Percentiles rank a stretch among this genome's conserved stretches.
These are phyloP conservation scores for Parnassius glacialis DNA, from an alignment of 2,888 invertebrate species.

Conservation along the genomic window DNA sequence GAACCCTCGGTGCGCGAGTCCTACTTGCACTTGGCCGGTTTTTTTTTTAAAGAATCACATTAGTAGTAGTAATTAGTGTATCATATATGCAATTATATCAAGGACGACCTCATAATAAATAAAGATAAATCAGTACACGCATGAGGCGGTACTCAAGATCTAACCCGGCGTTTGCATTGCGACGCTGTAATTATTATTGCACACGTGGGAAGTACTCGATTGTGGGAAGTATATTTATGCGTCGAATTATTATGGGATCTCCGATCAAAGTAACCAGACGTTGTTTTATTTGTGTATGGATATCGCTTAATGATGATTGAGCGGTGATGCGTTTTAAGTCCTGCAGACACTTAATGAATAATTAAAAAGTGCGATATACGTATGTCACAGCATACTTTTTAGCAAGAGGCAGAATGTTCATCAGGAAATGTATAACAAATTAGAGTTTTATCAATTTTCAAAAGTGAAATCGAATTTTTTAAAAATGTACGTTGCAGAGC, in stretches of 20 bases:
- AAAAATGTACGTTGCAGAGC: no score
- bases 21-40: no score
- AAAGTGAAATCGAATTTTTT: no score
- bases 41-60: no score
- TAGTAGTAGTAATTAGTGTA: not conserved
- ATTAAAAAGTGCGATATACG: no score
- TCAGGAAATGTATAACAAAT: no score
- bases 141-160: slow-evolving; percentile 1
- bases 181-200: slow-evolving; percentile 7
- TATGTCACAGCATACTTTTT: no score
- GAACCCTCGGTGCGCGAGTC: no score
- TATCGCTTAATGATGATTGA: not conserved
- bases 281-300: slow-evolving; percentile 37
- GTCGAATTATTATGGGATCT: slow-evolving; percentile 13
- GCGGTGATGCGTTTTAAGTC: not conserved
- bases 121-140: slow-evolving; percentile 16
- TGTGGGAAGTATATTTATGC: slow-evolving; percentile 22
- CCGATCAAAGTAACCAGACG: slow-evolving; percentile 4
- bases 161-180: slow-evolving; percentile 9
- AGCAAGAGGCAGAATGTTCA: no score
- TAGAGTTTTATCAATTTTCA: no score
- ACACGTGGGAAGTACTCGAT: not conserved
- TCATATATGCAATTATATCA: slow-evolving; percentile 15
- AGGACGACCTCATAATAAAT: slow-evolving; percentile 9
- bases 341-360: no score